phyloP scores from a whole-genome alignment of 2,113 vertebrate genomes.

The Prinia subflava region DNA sequence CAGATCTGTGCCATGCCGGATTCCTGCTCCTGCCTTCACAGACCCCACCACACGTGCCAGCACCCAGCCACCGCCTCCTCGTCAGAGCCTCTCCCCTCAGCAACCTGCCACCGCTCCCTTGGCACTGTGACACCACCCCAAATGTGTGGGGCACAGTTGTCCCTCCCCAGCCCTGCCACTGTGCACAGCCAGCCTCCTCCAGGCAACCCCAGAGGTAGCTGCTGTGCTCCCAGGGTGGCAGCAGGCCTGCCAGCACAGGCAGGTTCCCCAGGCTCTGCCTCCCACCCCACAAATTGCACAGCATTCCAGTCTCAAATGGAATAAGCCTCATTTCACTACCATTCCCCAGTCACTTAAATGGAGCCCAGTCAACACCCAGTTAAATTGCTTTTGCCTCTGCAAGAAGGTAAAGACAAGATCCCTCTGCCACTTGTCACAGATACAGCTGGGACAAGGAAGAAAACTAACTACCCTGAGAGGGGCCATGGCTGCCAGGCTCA shows the following conservation, averaged over 20 bases:
- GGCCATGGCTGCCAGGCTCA: constrained; percentile 13
- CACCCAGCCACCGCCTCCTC: not conserved
- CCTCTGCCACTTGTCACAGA: not conserved
- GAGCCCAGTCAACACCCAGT: not conserved
- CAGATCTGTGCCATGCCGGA: not conserved
- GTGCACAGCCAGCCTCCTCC: not conserved
- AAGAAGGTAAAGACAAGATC: not conserved
- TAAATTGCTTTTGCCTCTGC: not conserved
- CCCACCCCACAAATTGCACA: not conserved
- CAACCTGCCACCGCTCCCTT: not conserved
- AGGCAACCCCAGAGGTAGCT: not conserved
- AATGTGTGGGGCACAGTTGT: accelerated
- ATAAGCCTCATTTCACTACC: not conserved
- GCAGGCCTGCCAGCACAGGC: not conserved
- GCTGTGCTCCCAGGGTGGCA: not conserved
- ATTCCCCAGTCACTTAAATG: not conserved
- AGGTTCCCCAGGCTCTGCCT: not conserved
- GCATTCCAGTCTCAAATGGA: not conserved
- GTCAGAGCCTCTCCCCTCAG: not conserved
- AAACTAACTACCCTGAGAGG: not conserved
- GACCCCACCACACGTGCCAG: not conserved
- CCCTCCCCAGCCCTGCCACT: not conserved
- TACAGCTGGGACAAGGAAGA: not conserved
- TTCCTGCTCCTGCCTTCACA: not conserved
- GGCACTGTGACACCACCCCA: not conserved